A percentile compares a stretch with the other conserved stretches of the same genome.
Conservation (phyloP, 1,140 invertebrate species). For the Drosophila nasuta region DNA sequence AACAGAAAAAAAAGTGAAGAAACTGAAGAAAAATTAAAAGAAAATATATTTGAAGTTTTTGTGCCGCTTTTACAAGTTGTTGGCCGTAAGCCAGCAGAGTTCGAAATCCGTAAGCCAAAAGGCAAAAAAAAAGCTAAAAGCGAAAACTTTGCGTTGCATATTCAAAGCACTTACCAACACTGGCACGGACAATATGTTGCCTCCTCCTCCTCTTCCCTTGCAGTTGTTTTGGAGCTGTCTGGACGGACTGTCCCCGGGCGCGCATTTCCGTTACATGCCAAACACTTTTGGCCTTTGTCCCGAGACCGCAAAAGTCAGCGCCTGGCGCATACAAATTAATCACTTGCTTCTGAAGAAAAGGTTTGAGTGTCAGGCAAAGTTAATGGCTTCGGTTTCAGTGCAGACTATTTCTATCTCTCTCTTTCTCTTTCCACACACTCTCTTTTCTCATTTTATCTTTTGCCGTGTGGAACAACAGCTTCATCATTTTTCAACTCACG, state of each 20-base stretch:
- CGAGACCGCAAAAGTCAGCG: constrained; percentile 77
- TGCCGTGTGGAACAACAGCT: background rate
- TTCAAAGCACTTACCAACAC: constrained; percentile 66
- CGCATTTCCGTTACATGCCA: constrained; percentile 82
- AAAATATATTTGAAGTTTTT: constrained; percentile 40
- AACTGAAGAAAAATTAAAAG: constrained; percentile 24
- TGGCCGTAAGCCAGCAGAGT: constrained; percentile 66
- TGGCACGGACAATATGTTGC: constrained; percentile 29
- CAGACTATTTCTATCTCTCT: constrained; percentile 3
- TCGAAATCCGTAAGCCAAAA: constrained; percentile 61
- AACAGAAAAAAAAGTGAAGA: constrained; percentile 35
- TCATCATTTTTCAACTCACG: constrained; percentile 62
- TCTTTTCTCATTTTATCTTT: background rate
- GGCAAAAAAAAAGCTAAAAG: background rate
- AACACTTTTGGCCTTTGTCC: constrained; percentile 82
- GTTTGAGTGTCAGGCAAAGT: constrained; percentile 61
- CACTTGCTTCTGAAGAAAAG: constrained; percentile 64
- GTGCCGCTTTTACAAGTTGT: constrained; percentile 69
- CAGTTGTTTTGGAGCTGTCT: constrained; percentile 13
- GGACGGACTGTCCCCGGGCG: constrained; percentile 61
- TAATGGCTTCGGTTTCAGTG: constrained; percentile 55
- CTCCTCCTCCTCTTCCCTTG: background rate
- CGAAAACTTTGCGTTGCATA: constrained; percentile 74
- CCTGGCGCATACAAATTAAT: constrained; percentile 79
- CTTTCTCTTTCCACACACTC: background rate